Percentiles rank a stretch among this genome's conserved stretches.
phyloP scores from a whole-genome alignment of 2,113 vertebrate genomes.

The Marmota monax region DNA sequence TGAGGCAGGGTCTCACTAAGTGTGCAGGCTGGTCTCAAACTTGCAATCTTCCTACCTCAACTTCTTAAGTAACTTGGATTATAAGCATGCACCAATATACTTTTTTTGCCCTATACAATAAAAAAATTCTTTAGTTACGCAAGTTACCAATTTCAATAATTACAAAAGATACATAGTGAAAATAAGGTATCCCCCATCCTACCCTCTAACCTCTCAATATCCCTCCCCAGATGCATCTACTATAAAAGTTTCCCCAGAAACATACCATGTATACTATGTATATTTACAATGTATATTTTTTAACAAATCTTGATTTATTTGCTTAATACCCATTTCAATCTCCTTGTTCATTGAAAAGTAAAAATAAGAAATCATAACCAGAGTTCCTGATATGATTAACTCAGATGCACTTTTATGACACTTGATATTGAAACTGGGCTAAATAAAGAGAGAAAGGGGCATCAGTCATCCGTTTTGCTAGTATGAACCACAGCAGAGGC shows the following conservation, averaged over 20 bases:
- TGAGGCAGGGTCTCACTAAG: not conserved
- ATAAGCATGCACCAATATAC: not conserved
- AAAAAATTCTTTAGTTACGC: slow-evolving; percentile 36
- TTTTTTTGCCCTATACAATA: slow-evolving; percentile 7
- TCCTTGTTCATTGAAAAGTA: not conserved
- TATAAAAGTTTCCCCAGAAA: not conserved
- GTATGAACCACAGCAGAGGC: not conserved
- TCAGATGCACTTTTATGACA: not conserved
- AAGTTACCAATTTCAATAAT: not conserved
- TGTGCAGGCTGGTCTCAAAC: not conserved
- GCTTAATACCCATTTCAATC: not conserved
- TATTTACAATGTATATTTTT: not conserved
- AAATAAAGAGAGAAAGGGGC: not conserved
- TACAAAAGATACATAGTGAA: not conserved
- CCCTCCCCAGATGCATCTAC: not conserved
- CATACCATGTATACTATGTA: not conserved
- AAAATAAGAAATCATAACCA: slow-evolving; percentile 25
- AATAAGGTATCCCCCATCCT: not conserved
- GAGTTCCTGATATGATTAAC: slow-evolving; percentile 8
- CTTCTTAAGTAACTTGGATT: not conserved
- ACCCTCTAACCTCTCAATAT: not conserved
- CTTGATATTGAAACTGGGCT: slow-evolving; percentile 45
- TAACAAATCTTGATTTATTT: not conserved
- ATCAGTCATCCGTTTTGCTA: not conserved
- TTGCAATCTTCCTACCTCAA: not conserved